A percentile compares a stretch with the other conserved stretches of the same genome.
These are phyloP conservation scores for Hyaena hyaena DNA, from an alignment of 2,113 vertebrate species.

Conservation along the genomic window DNA sequence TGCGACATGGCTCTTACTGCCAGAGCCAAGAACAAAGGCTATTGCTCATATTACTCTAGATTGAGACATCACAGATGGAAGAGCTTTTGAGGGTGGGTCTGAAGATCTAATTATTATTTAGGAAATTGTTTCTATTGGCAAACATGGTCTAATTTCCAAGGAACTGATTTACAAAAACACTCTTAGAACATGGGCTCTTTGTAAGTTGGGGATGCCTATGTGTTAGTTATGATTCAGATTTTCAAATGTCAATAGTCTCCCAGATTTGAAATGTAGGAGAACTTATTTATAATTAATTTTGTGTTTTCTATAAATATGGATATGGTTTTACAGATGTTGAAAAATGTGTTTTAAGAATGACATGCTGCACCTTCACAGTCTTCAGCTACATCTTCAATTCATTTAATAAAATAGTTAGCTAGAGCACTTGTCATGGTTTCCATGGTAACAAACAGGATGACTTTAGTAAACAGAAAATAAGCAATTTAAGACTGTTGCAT, in stretches of 20 bases:
- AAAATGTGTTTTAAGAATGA: slow-evolving; percentile 62
- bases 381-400: slow-evolving; percentile 83
- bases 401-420: slow-evolving; percentile 87
- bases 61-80: background rate
- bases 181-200: background rate
- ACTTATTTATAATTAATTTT: slow-evolving; percentile 40
- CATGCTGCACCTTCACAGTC: slow-evolving; percentile 72
- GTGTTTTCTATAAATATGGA: slow-evolving; percentile 51
- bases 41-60: background rate
- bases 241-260: background rate
- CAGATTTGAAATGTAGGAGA: slow-evolving; percentile 29
- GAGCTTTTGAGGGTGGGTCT: background rate
- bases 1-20: background rate
- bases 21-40: background rate
- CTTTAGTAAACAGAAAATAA: slow-evolving; percentile 92
- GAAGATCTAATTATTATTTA: background rate
- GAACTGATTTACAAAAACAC: background rate
- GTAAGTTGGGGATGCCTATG: background rate
- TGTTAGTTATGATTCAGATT: slow-evolving; percentile 11
- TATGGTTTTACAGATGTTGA: background rate
- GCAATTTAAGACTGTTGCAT: slow-evolving; percentile 88
- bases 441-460: slow-evolving; percentile 87
- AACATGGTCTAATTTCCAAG: slow-evolving; percentile 41
- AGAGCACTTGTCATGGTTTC: slow-evolving; percentile 86
- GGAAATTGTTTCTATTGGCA: background rate